These are phyloP conservation scores for Benthosema pterotum DNA, from an alignment of 2,797 vertebrate species.

Conservation along the genomic window DNA sequence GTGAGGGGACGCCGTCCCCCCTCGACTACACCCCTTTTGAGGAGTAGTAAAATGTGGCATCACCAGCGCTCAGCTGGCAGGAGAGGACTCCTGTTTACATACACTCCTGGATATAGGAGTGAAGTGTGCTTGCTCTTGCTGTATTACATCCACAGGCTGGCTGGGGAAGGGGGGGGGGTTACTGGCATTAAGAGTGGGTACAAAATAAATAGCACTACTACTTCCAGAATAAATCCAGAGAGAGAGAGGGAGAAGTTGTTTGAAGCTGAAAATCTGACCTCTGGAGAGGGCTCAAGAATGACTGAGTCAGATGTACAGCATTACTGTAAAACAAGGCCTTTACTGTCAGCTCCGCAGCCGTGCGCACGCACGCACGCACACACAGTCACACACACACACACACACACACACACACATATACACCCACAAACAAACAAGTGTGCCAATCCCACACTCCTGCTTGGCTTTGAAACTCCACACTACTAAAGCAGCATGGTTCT, in stretches of 20 bases:
- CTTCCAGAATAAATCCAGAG: constrained; percentile 59
- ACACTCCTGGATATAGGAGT: constrained; percentile 36
- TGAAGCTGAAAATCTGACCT: constrained; percentile 62
- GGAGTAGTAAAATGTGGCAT: background rate
- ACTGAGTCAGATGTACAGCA: constrained; percentile 59
- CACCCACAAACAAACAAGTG: constrained; percentile 11
- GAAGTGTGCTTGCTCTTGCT: constrained; percentile 38
- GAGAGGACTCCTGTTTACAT: constrained; percentile 1
- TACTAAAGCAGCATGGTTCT: constrained; percentile 1
- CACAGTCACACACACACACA: constrained; percentile 26
- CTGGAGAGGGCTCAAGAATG: constrained; percentile 64
- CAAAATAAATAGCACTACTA: constrained; percentile 63
- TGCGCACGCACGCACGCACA: constrained; percentile 26
- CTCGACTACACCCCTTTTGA: no score
- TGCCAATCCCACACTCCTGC: constrained; percentile 4
- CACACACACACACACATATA: constrained; percentile 6
- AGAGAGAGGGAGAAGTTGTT: constrained; percentile 16
- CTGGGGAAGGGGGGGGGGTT: constrained; percentile 38
- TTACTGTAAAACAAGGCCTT: constrained; percentile 60
- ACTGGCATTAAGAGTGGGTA: constrained; percentile 50
- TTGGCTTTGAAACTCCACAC: constrained; percentile 26
- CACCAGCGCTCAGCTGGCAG: background rate
- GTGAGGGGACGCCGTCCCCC: no score
- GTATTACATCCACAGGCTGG: constrained; percentile 31
- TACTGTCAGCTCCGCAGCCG: constrained; percentile 44